Evolutionary conservation across 2,888 invertebrate species (phyloP), one percentile per base, ranked within the genome.

Genomic region (Aromia moschata): DNA sequence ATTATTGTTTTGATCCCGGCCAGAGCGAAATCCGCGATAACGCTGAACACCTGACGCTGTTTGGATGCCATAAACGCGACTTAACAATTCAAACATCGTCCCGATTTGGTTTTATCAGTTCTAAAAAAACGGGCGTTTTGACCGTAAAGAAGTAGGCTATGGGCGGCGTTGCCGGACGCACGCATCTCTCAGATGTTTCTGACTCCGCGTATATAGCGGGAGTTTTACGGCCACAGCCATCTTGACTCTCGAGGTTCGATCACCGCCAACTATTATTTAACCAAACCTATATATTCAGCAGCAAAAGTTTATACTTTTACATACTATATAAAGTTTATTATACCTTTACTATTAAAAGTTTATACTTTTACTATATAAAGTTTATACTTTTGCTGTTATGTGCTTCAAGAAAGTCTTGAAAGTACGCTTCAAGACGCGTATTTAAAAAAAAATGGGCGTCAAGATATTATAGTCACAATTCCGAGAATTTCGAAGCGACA

Each of bases 81-180:
- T 52, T 52, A 52, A 12, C 41, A 31, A 52, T 41, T 41, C 18
- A 52, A 52, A 52, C 18, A 52, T 41, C 41, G 40, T 33, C 37
- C 14, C 17, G 52, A 17, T 25, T 52, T 52, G 41, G 18, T 10
- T 52, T n/a, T 52, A 52, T 52, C 52, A 31, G 25, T 25, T 30
- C n/a, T n/a, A n/a, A n/a, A 14, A 17, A 51, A 40, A 38, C 30
- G 30, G 14, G 30, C 30, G 12, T 30, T 44, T 30, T 43, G 12
- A 44, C 25, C 25, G 52, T 12, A 17, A 41, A 55, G 60, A 61
- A 64, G 66, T 66, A 62, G 66, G 64, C 62, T 64, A 57, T 47
- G 53, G 25, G 60, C 66, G 18, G 33, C 58, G 66, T 66, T 66
- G 66, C 66, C 66, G 62, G 58, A 51, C 62, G 61, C 59, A 60